These are phyloP conservation scores for Spicauda simplicius DNA, from an alignment of 2,888 invertebrate genomes.

Conservation along the genomic window DNA sequence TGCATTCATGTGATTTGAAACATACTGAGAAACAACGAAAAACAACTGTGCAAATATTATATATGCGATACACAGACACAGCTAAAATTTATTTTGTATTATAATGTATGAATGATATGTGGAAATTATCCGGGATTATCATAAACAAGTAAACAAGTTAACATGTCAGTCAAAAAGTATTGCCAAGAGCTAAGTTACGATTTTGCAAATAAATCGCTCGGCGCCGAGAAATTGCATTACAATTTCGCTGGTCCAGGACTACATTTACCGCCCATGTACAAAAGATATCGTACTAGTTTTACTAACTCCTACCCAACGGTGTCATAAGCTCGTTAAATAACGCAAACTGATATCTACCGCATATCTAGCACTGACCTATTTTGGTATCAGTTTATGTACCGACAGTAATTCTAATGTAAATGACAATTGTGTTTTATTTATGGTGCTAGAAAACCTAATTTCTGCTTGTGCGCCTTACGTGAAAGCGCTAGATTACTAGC, in stretches of 20 bases:
- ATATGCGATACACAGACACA: no score
- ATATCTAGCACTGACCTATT: conserved; percentile 38
- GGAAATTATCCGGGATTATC: background rate
- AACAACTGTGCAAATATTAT: no score
- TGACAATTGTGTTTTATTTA: conserved; percentile 28
- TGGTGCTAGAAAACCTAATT: conserved; percentile 14
- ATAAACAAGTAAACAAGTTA: background rate
- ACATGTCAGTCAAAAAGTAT: conserved; percentile 20
- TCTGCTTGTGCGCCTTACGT: conserved; percentile 5
- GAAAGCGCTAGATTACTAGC: background rate
- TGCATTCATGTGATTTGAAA: no score
- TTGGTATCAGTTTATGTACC: conserved; percentile 32
- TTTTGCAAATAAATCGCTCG: conserved; percentile 15
- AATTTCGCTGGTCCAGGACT: conserved; percentile 43
- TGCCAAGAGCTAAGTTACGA: conserved; percentile 6
- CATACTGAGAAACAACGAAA: no score
- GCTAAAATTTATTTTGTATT: no score
- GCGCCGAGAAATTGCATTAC: conserved; percentile 38
- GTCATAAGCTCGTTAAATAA: conserved; percentile 51
- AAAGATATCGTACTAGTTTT: conserved; percentile 52
- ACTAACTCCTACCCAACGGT: conserved; percentile 40
- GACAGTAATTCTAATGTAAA: conserved; percentile 32
- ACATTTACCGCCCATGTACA: conserved; percentile 54
- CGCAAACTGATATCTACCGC: conserved; percentile 35
- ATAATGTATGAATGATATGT: no score